These are phyloP conservation scores for Pyrgilauda ruficollis DNA, from an alignment of 2,113 vertebrate genomes.

Conservation along the genomic window DNA sequence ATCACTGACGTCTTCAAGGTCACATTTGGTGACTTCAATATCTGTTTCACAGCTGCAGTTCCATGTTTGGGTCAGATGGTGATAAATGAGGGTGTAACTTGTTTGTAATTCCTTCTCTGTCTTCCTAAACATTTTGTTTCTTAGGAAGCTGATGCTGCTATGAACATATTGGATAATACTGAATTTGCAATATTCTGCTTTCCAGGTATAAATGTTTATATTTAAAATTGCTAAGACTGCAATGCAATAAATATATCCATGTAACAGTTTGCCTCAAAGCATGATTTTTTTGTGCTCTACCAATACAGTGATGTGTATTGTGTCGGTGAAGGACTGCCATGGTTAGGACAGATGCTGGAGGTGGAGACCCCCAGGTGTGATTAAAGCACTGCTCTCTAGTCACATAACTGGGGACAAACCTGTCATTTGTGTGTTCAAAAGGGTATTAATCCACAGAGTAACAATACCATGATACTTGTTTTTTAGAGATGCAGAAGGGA, in stretches of 20 bases:
- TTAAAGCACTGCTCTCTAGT: neutral
- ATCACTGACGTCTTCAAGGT: constrained; percentile 12
- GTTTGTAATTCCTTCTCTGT: constrained; percentile 51
- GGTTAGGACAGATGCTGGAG: neutral
- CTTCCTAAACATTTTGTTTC: constrained; percentile 60
- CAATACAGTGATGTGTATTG: neutral
- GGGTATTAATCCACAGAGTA: neutral
- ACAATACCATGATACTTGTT: neutral
- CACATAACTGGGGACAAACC: neutral
- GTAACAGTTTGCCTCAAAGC: constrained; percentile 6
- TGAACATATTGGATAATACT: neutral
- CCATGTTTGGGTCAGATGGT: constrained; percentile 19
- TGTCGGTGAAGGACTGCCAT: neutral
- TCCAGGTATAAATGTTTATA: constrained; percentile 51
- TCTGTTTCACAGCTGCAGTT: constrained; percentile 50
- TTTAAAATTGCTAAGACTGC: constrained; percentile 56
- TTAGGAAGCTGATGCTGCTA: constrained; percentile 70
- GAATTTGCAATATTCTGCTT: constrained; percentile 65
- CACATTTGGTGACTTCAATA: constrained; percentile 24
- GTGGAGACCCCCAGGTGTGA: neutral
- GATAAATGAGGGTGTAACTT: constrained; percentile 47
- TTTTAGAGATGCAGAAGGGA: neutral
- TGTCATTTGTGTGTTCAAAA: neutral
- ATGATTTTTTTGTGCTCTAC: neutral
- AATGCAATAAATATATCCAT: constrained; percentile 72